Evolutionary conservation across 1,140 invertebrate species (phyloP), one percentile per base, ranked within the genome.

Genomic region (roundworm (Caenorhabditis elegans)): DNA sequence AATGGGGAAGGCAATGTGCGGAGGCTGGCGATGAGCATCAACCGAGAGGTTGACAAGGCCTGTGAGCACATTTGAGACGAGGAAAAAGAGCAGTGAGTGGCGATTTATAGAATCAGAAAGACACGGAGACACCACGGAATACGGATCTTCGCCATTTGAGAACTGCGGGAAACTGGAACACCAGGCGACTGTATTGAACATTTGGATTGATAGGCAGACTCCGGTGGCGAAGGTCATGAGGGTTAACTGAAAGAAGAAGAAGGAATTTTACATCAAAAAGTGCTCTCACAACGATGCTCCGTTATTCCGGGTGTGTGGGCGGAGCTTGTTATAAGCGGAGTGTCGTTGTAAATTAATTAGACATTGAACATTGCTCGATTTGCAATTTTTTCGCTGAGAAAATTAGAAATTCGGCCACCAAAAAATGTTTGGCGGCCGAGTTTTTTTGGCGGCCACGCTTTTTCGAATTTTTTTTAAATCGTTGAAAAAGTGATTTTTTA

Each of bases 21-120:
- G 4, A 13, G 60, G 5, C 1, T 39, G 26, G 3, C 34, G 13
- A n/a, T 70, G 60, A 39, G 60, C 34, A 39, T 31, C 8, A 3
- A 78, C 43, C 2, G 53, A 82, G 43, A 83, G 49, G 17, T 82
- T 83, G 11, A 83, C 76, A 1, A 82, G 13, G 48, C 84, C 84
- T 11, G 84, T 85, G 5, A 84, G 36, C 0, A 85, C 24, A 34
- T 85, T 85, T 36, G 75, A 65, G 4, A 85, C 15, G 70, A 84
- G 79, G 55, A 84, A 84, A 34, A 82, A 81, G 8, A 28, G 10
- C 2, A 84, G 53, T n/a, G 60, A 46, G 17, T 70, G 34, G 4
- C 83, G 51, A 49, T 84, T 84, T 24, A 84, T 65, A 13, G 83
- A 43, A 17, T 47, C 76, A 4, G 51, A 31, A 8, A 84, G 79